Evolutionary conservation across 2,113 vertebrate genomes (phyloP).

Genomic region (Spermophilus dauricus): DNA sequence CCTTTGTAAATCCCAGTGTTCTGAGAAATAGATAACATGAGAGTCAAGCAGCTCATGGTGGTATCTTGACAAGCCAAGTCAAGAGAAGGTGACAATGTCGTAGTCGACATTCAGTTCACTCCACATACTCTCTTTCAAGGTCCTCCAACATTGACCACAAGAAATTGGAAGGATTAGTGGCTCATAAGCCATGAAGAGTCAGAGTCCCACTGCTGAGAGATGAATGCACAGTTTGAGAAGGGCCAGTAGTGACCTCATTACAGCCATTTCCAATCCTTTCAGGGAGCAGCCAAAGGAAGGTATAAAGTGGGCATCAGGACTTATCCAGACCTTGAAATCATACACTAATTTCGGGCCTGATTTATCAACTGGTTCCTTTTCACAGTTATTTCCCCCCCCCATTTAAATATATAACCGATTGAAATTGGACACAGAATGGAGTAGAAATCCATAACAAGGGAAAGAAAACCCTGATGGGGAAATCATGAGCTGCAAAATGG

Average conservation of each 20-base stretch:
- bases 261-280: not conserved
- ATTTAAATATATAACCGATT: not conserved
- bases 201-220: not conserved
- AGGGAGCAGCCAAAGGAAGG: not conserved
- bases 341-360: not conserved
- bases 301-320: not conserved
- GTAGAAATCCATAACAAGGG: not conserved
- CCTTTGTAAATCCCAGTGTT: not conserved
- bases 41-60: not conserved
- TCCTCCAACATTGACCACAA: slow-evolving; percentile 5
- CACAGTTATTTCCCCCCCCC: not conserved
- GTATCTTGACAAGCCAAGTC: not conserved
- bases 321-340: not conserved
- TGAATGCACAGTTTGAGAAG: not conserved
- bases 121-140: slow-evolving; percentile 2
- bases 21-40: not conserved
- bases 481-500: slow-evolving; percentile 7
- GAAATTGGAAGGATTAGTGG: slow-evolving; percentile 24
- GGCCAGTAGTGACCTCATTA: not conserved
- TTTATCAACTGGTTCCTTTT: slow-evolving; percentile 7
- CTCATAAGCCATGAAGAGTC: not conserved
- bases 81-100: not conserved
- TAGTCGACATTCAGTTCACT: not conserved
- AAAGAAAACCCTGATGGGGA: not conserved
- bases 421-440: slow-evolving; percentile 32